Conservation (phyloP, 2,888 invertebrate genomes). For the Xestia sexstrigata region DNA sequence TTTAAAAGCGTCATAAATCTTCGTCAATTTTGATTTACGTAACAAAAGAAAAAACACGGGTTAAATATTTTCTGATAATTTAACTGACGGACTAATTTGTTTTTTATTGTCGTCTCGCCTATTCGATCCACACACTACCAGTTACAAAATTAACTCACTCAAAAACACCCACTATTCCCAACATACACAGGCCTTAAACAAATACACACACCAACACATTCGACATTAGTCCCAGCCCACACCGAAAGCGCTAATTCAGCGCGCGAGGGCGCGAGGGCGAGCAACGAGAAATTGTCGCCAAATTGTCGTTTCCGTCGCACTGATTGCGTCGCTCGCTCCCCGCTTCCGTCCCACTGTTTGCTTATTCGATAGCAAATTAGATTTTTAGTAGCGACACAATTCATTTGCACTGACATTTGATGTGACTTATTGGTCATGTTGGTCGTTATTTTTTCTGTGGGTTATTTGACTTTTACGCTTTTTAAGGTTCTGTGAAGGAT, state of each 20-base stretch:
- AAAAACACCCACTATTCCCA: background rate
- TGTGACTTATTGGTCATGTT: conserved; percentile 3
- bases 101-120: no score
- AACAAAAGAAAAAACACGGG: no score
- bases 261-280: conserved; percentile 65
- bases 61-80: no score
- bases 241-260: conserved; percentile 68
- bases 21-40: no score
- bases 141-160: conserved; percentile 7
- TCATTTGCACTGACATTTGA: conserved; percentile 35
- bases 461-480: background rate
- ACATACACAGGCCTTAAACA: conserved; percentile 2
- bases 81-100: no score
- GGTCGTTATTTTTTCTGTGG: conserved; percentile 11
- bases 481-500: background rate
- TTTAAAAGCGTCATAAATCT: no score
- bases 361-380: conserved; percentile 74
- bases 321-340: conserved; percentile 80
- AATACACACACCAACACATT: conserved; percentile 18
- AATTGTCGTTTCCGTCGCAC: conserved; percentile 83
- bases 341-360: conserved; percentile 76
- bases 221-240: conserved; percentile 52
- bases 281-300: conserved; percentile 79
- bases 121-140: background rate
- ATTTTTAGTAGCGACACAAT: conserved; percentile 65